Base-by-base conservation (phyloP, 1,140 invertebrate species). In the Diploscapter pachys region DNA sequence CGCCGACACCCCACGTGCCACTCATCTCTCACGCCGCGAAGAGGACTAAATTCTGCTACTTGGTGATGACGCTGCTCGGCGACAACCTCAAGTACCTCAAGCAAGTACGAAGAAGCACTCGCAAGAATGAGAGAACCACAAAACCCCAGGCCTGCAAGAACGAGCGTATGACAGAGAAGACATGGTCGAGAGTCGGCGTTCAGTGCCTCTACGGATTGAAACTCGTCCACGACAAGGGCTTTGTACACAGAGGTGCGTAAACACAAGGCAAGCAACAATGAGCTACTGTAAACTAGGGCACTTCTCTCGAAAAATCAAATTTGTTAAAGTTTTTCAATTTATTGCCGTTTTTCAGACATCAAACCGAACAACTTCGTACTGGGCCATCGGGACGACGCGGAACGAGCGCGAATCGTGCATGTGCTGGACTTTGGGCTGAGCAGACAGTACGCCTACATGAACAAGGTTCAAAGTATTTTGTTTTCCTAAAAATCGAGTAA, bases 341-440 rank as follows among this genome's bases (percentile, higher is more conserved):
- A 67, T 13, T 31, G 31, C 31, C 31, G 31, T 31, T 31, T 31
- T 31, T 31, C 31, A 31, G 81, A 82, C 64, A 80, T 82, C n/a
- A 82, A 82, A 54, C 81, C 81, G 5, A 73, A 79, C 5, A 82
- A 82, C 67, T 82, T 82, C 62, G 73, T 78, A 4, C 73, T 82
- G 73, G 81, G 81, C 9, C 56, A 78, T 52, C 5, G 55, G 50
- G 31, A n/a, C 3, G 77, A 78, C n/a, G 4, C 9, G 2, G 74
- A 78, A 55, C 31, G 77, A 50, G 70, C 73, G 6, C 54, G 63
- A 53, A 73, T 77, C n/a, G 80, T 80, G 31, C 67, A 73, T 53
- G 59, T 79, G n/a, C 59, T 79, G 52, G 78, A 80, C 52, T 79
- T 79, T 50, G 72, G 78, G 62, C 31, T 81, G 6, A 62, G 71